These are phyloP conservation scores for Scyliorhinus canicula DNA, from an alignment of 2,797 vertebrate genomes.

Conservation along the genomic window DNA sequence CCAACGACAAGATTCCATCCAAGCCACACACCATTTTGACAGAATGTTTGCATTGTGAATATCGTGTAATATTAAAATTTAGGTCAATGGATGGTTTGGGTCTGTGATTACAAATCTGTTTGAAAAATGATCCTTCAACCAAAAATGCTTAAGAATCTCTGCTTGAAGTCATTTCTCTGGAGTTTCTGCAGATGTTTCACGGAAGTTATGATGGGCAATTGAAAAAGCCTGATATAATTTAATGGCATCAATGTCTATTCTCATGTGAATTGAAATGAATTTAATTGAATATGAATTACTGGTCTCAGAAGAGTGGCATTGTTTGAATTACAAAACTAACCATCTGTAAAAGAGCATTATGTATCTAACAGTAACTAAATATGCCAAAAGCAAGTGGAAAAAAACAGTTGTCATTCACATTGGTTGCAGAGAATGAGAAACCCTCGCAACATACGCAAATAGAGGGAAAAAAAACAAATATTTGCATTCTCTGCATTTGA, in stretches of 20 bases:
- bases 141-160: neutral
- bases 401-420: neutral
- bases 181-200: neutral
- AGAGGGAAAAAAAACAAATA: neutral
- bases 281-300: neutral
- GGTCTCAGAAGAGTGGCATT: neutral
- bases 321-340: neutral
- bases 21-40: neutral
- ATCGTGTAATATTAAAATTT: neutral
- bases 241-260: neutral
- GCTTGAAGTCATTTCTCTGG: neutral
- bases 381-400: neutral
- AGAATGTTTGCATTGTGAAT: neutral
- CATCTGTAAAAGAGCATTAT: neutral
- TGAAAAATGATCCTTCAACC: neutral
- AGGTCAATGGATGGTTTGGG: neutral
- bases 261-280: neutral
- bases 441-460: neutral
- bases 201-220: neutral
- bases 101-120: neutral
- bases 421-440: neutral
- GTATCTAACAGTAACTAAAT: neutral
- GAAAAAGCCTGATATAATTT: neutral
- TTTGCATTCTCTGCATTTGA: neutral
- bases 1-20: neutral